These are phyloP conservation scores for Nasalis larvatus DNA, from an alignment of 2,113 vertebrate genomes.

Conservation along the genomic window DNA sequence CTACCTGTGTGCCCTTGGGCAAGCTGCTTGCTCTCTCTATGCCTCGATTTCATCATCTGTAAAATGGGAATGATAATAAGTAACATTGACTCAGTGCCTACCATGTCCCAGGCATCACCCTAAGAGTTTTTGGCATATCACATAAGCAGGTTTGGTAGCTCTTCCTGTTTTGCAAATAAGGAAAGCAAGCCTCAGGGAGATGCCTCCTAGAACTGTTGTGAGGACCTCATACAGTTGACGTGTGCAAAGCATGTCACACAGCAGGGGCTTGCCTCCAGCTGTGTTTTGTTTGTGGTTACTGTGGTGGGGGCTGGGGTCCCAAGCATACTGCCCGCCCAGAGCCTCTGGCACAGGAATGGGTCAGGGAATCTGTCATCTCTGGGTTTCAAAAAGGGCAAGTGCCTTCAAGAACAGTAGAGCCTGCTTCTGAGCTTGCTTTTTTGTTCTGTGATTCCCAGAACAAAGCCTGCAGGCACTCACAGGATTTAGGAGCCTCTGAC, in stretches of 20 bases:
- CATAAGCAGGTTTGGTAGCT: neutral
- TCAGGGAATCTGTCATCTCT: neutral
- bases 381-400: neutral
- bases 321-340: fast-evolving
- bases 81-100: neutral
- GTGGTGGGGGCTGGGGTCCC: fast-evolving
- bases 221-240: neutral
- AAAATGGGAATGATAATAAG: neutral
- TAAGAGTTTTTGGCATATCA: neutral
- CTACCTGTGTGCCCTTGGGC: neutral
- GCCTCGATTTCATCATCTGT: neutral
- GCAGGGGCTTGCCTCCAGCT: neutral
- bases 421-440: neutral
- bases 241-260: neutral
- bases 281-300: neutral
- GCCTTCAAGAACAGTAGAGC: neutral
- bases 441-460: no score
- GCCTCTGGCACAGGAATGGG: no score
- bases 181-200: neutral
- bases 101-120: fast-evolving
- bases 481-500: no score
- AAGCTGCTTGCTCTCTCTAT: neutral
- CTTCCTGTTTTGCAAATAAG: neutral
- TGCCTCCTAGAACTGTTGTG: neutral
- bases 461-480: no score